Evolutionary conservation across 2,797 vertebrate genomes (phyloP).

Genomic region (Tinamus major): DNA sequence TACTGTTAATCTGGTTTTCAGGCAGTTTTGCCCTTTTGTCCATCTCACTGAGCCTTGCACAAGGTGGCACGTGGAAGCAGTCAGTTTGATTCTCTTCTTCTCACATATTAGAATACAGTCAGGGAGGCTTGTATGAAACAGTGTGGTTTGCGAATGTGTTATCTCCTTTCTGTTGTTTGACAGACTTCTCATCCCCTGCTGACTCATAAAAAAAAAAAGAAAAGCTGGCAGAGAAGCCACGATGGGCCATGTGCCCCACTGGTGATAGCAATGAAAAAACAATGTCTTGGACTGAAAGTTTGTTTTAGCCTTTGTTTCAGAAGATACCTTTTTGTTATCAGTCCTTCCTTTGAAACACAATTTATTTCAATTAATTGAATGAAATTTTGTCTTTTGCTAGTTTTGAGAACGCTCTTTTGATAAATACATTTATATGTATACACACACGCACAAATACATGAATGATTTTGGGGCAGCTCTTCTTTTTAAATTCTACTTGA

Average conservation of each 20-base stretch:
- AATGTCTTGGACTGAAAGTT: slow-evolving; percentile 54
- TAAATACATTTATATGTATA: not conserved
- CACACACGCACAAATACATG: not conserved
- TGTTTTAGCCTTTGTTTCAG: slow-evolving; percentile 51
- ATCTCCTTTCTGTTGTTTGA: slow-evolving; percentile 51
- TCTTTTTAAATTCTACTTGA: not conserved
- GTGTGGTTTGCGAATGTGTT: slow-evolving; percentile 13
- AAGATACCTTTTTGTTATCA: slow-evolving; percentile 63
- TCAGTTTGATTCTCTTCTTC: slow-evolving; percentile 3
- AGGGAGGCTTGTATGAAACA: not conserved
- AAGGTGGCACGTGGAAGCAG: not conserved
- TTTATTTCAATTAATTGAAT: slow-evolving; percentile 15
- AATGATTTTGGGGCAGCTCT: not conserved
- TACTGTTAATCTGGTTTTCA: not conserved
- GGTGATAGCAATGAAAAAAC: slow-evolving; percentile 62
- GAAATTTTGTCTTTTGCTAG: not conserved
- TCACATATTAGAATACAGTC: not conserved
- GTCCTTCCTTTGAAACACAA: slow-evolving; percentile 7
- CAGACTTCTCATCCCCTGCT: slow-evolving; percentile 49
- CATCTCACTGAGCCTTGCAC: not conserved
- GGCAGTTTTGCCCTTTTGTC: not conserved
- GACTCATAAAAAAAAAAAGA: slow-evolving; percentile 61
- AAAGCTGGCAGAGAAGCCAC: slow-evolving; percentile 35
- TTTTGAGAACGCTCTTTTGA: not conserved
- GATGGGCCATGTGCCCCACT: slow-evolving; percentile 43